A percentile compares a stretch with the other conserved stretches of the same genome.
Evolutionary conservation across 2,888 invertebrate genomes (phyloP).

Genomic region (Serrognathus titanus): DNA sequence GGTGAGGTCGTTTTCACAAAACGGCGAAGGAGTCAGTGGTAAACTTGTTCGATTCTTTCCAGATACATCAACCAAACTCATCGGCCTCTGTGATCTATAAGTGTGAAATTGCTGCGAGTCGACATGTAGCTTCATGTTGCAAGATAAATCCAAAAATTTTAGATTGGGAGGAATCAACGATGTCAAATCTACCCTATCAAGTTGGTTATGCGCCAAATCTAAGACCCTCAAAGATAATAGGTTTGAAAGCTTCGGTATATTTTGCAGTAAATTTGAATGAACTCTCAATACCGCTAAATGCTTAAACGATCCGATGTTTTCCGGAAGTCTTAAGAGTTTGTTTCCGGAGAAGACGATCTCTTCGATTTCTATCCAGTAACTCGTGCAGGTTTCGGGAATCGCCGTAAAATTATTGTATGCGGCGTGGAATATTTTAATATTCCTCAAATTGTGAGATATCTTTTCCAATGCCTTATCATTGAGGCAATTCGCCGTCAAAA

Average conservation of each 20-base stretch:
- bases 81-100: slow-evolving; percentile 73
- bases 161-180: slow-evolving; percentile 76
- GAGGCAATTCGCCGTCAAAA: slow-evolving; percentile 73
- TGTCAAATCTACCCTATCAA: slow-evolving; percentile 74
- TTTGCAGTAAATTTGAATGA: slow-evolving; percentile 75
- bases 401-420: slow-evolving; percentile 75
- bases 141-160: slow-evolving; percentile 81
- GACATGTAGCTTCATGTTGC: slow-evolving; percentile 76
- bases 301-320: slow-evolving; percentile 67
- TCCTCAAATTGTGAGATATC: slow-evolving; percentile 61
- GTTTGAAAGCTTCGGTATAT: slow-evolving; percentile 73
- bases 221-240: slow-evolving; percentile 71
- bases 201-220: slow-evolving; percentile 81
- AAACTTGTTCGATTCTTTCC: slow-evolving; percentile 70
- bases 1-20: slow-evolving; percentile 57
- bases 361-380: slow-evolving; percentile 75
- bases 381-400: slow-evolving; percentile 70
- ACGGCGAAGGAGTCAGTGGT: slow-evolving; percentile 54
- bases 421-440: slow-evolving; percentile 68
- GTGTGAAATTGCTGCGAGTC: slow-evolving; percentile 79
- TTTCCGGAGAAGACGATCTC: slow-evolving; percentile 82
- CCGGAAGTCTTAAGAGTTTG: slow-evolving; percentile 70
- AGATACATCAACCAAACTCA: slow-evolving; percentile 81
- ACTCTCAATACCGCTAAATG: slow-evolving; percentile 73
- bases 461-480: slow-evolving; percentile 59